Evolutionary conservation across 2,888 invertebrate species (phyloP), one percentile per base, ranked within the genome.

Genomic region (Drosophila diplacantha): DNA sequence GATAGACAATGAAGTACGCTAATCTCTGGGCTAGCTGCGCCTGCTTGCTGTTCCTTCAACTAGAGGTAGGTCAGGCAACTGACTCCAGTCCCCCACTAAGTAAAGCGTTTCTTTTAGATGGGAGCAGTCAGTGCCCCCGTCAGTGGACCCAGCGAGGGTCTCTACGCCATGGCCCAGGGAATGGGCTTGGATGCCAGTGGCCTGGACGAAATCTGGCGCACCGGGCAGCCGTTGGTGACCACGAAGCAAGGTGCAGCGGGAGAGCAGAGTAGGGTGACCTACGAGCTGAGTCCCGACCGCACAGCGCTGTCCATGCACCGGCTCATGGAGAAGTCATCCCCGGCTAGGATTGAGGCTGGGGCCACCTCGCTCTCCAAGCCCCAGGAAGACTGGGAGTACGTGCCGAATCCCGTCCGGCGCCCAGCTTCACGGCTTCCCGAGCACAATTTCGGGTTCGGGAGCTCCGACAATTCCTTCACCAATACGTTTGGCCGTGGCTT

Each of bases 141-240:
- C 11, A 53, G 18, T 5, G 32, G 32, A 16, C 77, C 74, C 22
- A 62, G 71, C 51, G 32, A 58, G 2, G 54, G 44, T 1, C 41
- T 22, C 5, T 60, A 68, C 52, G 50, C 46, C 26, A 68, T 76
- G 43, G 82, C 83, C n/a, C 57, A 66, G 7, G 49, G 53, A 1
- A 56, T 74, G 51, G 84, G 82, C 29, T 65, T 85, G 62, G 76
- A 79, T 49, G 64, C 73, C 18, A 46, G 57, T 3, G 71, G 61
- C 3, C 46, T 85, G 37, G 49, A 56, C 0, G 80, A 85, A 38
- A 38, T 85, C 22, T 71, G 86, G 72, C 66, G 72, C 1, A 81
- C 72, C 11, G 71, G 62, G n/a, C 58, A 76, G 38, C 85, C 85
- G 14, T 75, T 85, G 41, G 58, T 74, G n/a, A 62, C 71, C 29